Evolutionary conservation across 2,113 vertebrate genomes (phyloP), one percentile per base, ranked within the genome.

Genomic region (Salvelinus fontinalis): DNA sequence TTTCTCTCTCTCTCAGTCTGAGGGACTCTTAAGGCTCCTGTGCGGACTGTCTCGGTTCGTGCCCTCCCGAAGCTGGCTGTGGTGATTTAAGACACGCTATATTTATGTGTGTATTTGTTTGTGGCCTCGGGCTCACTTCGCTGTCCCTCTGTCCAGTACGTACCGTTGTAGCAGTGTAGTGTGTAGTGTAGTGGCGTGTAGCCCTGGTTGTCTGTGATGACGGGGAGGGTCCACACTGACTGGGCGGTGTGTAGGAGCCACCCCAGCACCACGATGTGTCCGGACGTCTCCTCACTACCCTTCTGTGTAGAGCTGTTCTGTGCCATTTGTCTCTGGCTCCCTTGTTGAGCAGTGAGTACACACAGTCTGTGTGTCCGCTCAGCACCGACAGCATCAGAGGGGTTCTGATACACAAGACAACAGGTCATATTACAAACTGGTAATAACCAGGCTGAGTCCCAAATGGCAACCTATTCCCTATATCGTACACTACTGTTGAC

Each of bases 121-220:
- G 16, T 29, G n/a, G 67, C 31, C 67, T n/a, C 67, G 18, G 13
- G 8, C 66, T 18, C 14, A n/a, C 14, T 4, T 16, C 4, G 31
- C 66, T 26, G 29, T 54, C 49, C 49, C 18, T 54, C 49, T 3
- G 3, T 29, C 29, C 29, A 29, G 3, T 29, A n/a, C n/a, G n/a
- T n/a, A n/a, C n/a, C n/a, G n/a, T 98, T 99, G 81, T 99, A 99
- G 92, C 97, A 99, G 88, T n/a, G n/a, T n/a, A n/a, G n/a, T n/a
- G 98, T 97, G 97, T 97, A 99, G 72, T 99, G 98, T 82, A 99
- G 95, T 8, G 98, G 97, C 14, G 98, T 99, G 65, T 99, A 99
- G 90, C 98, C 97, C 1, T 96, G 95, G 95, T 93, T 97, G 94
- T 99, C 98, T 87, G 95, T 92, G 86, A 95, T 78, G 22, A 94